Evolutionary conservation across 2,113 vertebrate genomes (phyloP).

Genomic region (Eulemur macaco): DNA sequence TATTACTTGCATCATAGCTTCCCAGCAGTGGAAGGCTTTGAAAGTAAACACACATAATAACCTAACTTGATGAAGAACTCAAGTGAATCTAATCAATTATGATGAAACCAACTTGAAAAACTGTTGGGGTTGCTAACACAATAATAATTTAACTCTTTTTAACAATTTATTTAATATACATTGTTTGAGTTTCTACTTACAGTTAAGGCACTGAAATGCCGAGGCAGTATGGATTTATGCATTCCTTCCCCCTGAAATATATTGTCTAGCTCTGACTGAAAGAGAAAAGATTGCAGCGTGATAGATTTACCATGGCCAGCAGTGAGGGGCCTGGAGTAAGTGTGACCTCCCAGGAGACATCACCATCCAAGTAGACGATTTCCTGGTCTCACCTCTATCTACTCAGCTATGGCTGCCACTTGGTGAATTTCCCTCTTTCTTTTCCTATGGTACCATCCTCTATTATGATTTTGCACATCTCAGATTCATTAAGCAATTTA

Average conservation of each 20-base stretch:
- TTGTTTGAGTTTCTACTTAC: slow-evolving; percentile 10
- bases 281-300: not conserved
- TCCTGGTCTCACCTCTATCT: not conserved
- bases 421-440: not conserved
- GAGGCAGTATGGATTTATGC: not conserved
- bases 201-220: not conserved
- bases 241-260: not conserved
- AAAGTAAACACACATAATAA: slow-evolving; percentile 62
- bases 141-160: slow-evolving; percentile 49
- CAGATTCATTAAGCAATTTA: slow-evolving; percentile 49
- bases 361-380: not conserved
- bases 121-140: not conserved
- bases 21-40: slow-evolving; percentile 33
- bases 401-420: not conserved
- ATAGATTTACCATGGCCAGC: not conserved
- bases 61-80: slow-evolving; percentile 53
- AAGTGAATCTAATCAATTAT: slow-evolving; percentile 65
- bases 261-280: not conserved
- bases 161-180: slow-evolving; percentile 38
- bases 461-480: not conserved
- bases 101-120: slow-evolving; percentile 45
- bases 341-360: not conserved
- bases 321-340: not conserved
- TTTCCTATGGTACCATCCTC: not conserved
- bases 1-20: slow-evolving; percentile 52